phyloP scores from a whole-genome alignment of 2,888 invertebrate genomes.

The Melanophora roralis region DNA sequence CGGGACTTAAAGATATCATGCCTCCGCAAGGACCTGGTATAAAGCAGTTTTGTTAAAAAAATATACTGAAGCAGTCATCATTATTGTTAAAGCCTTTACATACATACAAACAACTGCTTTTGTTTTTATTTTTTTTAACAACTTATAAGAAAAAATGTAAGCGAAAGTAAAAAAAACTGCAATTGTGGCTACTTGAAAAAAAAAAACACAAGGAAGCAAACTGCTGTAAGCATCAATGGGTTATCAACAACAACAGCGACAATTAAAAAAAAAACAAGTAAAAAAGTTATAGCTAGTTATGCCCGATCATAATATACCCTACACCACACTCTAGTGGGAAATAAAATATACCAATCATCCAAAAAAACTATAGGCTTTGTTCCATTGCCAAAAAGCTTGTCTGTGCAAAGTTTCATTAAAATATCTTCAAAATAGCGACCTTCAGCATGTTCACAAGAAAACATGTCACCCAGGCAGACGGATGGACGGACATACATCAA shows the following conservation, averaged over 20 bases:
- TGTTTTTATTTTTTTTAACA: constrained; percentile 22
- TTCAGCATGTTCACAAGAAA: no score
- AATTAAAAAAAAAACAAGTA: constrained; percentile 32
- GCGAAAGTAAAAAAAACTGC: constrained; percentile 52
- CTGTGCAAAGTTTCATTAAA: no score
- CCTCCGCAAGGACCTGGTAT: constrained; percentile 27
- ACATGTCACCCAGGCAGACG: no score
- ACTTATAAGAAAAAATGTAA: constrained; percentile 41
- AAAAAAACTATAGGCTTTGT: no score
- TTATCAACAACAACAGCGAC: constrained; percentile 48
- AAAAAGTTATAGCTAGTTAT: no score
- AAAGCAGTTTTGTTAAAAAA: constrained; percentile 42
- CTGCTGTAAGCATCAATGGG: constrained; percentile 58
- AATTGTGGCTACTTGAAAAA: constrained; percentile 64
- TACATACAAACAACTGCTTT: background rate
- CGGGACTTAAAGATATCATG: background rate
- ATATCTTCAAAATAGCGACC: no score
- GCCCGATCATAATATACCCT: no score
- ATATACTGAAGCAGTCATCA: constrained; percentile 43
- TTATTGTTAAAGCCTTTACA: constrained; percentile 19
- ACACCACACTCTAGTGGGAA: no score
- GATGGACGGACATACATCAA: no score
- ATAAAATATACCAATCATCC: no score
- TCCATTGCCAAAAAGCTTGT: no score
- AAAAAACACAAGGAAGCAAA: constrained; percentile 50